These are phyloP conservation scores for Eilema sororculum DNA, from an alignment of 2,888 invertebrate genomes.

Conservation along the genomic window DNA sequence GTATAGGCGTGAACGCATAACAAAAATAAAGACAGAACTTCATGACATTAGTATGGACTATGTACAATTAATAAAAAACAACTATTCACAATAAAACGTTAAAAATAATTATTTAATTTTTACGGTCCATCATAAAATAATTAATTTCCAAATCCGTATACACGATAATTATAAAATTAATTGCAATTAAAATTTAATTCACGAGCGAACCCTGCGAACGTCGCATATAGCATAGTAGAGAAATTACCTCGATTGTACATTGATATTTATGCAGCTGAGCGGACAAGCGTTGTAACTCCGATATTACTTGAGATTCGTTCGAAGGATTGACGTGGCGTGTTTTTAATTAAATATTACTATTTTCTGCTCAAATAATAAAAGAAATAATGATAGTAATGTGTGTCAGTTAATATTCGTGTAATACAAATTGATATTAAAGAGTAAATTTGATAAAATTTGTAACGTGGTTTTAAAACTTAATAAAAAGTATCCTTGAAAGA, in stretches of 20 bases:
- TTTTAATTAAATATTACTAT: neutral
- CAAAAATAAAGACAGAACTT: too few species aligned
- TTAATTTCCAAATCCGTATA: neutral
- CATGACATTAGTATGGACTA: too few species aligned
- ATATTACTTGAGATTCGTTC: neutral
- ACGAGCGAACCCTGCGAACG: conserved; percentile 38
- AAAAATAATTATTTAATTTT: neutral
- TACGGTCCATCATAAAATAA: neutral
- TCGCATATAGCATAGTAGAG: conserved; percentile 55
- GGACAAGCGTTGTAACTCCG: conserved; percentile 62
- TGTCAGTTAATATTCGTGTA: neutral
- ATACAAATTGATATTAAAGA: neutral
- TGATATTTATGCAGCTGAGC: conserved; percentile 73
- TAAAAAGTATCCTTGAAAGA: neutral
- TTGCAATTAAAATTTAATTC: conserved; percentile 11
- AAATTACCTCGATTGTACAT: conserved; percentile 78
- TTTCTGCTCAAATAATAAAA: too few species aligned
- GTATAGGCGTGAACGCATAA: too few species aligned
- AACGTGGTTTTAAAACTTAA: neutral
- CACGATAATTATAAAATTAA: conserved; percentile 6
- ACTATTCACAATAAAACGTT: neutral
- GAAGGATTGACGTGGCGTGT: neutral
- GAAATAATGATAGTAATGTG: too few species aligned
- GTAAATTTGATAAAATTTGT: neutral
- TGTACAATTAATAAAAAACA: too few species aligned